Evolutionary conservation across 2,888 invertebrate genomes (phyloP).

Genomic region (Leistus spinibarbis): DNA sequence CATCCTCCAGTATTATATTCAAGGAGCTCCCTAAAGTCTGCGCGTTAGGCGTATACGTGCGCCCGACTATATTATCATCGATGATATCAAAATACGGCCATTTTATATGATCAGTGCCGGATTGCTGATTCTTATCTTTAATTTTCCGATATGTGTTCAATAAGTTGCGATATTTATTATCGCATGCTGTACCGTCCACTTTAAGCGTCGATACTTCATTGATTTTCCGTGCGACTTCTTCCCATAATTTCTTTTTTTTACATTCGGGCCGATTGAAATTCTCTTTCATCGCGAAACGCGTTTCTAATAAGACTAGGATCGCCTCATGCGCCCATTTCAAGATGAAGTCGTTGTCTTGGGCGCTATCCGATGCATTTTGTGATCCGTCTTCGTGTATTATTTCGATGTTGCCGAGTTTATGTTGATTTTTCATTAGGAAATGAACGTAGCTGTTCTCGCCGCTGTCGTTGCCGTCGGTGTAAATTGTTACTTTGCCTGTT

Average conservation of each 20-base stretch:
- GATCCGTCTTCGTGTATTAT: neutral
- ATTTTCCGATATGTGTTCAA: neutral
- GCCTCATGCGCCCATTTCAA: neutral
- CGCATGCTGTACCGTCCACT: neutral
- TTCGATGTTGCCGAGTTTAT: neutral
- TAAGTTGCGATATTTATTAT: neutral
- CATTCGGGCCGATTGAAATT: neutral
- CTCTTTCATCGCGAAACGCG: neutral
- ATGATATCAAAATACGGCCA: neutral
- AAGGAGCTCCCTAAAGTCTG: neutral
- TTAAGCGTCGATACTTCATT: neutral
- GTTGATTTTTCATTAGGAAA: neutral
- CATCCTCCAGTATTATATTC: neutral
- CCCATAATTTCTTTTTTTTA: neutral
- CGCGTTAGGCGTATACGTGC: neutral
- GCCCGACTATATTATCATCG: neutral
- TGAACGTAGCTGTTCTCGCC: neutral
- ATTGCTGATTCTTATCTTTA: neutral
- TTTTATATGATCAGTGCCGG: neutral
- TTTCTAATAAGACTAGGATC: neutral
- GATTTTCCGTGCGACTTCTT: neutral
- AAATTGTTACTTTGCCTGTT: neutral
- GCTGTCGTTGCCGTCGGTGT: neutral
- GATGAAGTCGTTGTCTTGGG: neutral
- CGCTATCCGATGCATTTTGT: neutral